Conservation (phyloP, 2,888 invertebrate genomes). For the Glyphotaelius pellucidus region DNA sequence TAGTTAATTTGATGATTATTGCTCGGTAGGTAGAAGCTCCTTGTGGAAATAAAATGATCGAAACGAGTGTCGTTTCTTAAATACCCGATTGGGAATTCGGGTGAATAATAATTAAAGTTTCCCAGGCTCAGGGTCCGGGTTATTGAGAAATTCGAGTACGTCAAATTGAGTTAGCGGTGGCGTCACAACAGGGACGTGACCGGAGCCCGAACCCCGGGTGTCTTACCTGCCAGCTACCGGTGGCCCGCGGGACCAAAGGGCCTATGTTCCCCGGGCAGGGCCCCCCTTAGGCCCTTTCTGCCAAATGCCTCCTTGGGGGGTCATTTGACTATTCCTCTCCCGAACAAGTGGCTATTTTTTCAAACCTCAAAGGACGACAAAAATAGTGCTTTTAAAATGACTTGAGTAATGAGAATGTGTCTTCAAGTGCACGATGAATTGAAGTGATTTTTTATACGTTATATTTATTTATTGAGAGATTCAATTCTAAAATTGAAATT, state of each 20-base stretch:
- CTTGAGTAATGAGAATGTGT: conserved; percentile 37
- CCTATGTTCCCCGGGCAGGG: conserved; percentile 15
- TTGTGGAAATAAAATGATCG: conserved; percentile 33
- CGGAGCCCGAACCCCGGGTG: conserved; percentile 46
- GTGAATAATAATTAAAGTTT: conserved; percentile 26
- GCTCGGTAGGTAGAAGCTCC: neutral
- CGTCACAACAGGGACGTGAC: conserved; percentile 26
- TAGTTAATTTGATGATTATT: neutral
- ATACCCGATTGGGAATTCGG: conserved; percentile 22
- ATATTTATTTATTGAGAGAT: neutral
- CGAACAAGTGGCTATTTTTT: conserved; percentile 21
- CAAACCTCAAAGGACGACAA: conserved; percentile 38
- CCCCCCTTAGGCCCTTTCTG: conserved; percentile 38
- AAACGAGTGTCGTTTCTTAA: conserved; percentile 31
- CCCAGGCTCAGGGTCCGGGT: conserved; percentile 33
- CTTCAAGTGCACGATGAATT: neutral
- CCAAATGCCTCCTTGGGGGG: conserved; percentile 45
- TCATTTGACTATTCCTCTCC: conserved; percentile 24
- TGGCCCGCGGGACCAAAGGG: conserved; percentile 19
- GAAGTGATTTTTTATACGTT: neutral
- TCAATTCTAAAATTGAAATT: neutral
- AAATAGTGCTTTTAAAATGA: conserved; percentile 51
- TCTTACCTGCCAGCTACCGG: conserved; percentile 53
- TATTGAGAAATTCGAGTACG: conserved; percentile 47
- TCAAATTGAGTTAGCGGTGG: conserved; percentile 53